phyloP scores from a whole-genome alignment of 1,140 invertebrate genomes.

The Drosophila sucinea region DNA sequence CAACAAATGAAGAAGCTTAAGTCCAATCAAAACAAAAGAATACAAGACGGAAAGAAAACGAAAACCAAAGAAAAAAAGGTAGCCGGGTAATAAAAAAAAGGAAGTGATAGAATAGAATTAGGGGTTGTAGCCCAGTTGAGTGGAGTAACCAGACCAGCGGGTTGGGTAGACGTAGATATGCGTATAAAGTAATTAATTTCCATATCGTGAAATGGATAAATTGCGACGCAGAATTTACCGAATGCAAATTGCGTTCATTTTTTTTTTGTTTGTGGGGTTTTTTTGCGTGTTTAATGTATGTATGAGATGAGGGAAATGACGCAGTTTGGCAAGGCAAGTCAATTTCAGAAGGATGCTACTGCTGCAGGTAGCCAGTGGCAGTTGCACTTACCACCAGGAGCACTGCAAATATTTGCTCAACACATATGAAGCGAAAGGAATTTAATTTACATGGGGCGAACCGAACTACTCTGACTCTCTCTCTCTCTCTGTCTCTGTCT shows the following conservation, averaged over 20 bases:
- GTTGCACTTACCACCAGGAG: conserved; percentile 44
- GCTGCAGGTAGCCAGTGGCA: conserved; percentile 7
- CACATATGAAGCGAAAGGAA: conserved; percentile 46
- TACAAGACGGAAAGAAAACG: background rate
- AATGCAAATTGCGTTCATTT: conserved; percentile 31
- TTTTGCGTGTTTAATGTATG: conserved; percentile 22
- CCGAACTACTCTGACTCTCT: conserved; percentile 13
- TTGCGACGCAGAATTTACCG: conserved; percentile 33
- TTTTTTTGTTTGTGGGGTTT: conserved; percentile 26
- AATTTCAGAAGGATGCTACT: background rate
- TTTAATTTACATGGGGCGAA: conserved; percentile 50
- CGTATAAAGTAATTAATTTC: conserved; percentile 14
- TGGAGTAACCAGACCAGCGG: background rate
- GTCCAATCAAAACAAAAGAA: conserved; percentile 12
- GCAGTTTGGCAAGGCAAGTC: conserved; percentile 44
- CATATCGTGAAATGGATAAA: conserved; percentile 11
- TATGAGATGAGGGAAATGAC: conserved; percentile 18
- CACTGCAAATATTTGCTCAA: conserved; percentile 33
- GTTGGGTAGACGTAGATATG: background rate
- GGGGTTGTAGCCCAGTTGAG: conserved; percentile 3
- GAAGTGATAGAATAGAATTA: background rate
- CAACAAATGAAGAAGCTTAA: conserved; percentile 5
- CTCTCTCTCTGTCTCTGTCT: no score
- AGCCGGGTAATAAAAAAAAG: conserved; percentile 4
- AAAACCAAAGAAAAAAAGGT: background rate